Percentiles rank a stretch among this genome's conserved stretches.
These are phyloP conservation scores for Byasa hedistus DNA, from an alignment of 2,888 invertebrate species.

Conservation along the genomic window DNA sequence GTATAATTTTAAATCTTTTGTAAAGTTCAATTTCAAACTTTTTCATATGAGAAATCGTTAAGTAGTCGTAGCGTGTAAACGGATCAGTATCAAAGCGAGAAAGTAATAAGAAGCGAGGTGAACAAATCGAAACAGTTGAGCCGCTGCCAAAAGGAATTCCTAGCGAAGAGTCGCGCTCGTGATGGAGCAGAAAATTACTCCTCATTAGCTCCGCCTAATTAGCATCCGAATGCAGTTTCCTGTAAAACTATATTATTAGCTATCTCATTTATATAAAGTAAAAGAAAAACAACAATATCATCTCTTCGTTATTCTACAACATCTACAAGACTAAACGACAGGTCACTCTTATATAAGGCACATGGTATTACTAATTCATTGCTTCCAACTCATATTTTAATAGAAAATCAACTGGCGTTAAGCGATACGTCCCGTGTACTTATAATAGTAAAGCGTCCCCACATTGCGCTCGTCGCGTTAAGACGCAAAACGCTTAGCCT, in stretches of 20 bases:
- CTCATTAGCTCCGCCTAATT: constrained; percentile 24
- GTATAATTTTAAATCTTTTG: too few species aligned
- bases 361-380: too few species aligned
- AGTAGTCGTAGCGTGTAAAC: constrained; percentile 12
- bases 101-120: constrained; percentile 16
- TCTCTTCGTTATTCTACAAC: too few species aligned
- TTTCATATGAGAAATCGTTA: not conserved
- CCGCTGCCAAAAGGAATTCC: constrained; percentile 13
- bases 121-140: constrained; percentile 23
- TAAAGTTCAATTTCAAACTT: too few species aligned
- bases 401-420: too few species aligned
- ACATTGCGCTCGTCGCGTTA: too few species aligned
- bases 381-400: too few species aligned
- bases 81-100: constrained; percentile 7
- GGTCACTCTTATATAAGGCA: too few species aligned
- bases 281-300: not conserved
- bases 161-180: not conserved
- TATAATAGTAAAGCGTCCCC: too few species aligned
- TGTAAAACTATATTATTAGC: constrained; percentile 10
- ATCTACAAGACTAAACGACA: too few species aligned
- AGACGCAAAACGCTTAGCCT: too few species aligned
- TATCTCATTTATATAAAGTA: constrained; percentile 6
- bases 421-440: too few species aligned
- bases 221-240: constrained; percentile 4
- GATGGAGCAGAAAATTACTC: constrained; percentile 25